These are phyloP conservation scores for Anguilla anguilla DNA, from an alignment of 2,797 vertebrate species.

Conservation along the genomic window DNA sequence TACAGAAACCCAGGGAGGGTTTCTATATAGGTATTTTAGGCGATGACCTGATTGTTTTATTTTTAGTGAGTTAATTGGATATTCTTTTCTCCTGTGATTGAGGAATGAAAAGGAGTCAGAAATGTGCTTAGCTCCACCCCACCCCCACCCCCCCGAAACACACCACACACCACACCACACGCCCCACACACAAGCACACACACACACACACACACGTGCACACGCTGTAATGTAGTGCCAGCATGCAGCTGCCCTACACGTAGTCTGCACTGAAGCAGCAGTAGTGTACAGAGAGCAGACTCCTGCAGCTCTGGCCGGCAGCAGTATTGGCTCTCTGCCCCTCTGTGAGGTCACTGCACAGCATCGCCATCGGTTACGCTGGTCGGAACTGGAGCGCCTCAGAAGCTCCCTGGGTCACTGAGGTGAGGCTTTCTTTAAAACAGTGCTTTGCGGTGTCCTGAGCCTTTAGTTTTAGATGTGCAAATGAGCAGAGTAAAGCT, in stretches of 20 bases:
- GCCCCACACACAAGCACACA: background rate
- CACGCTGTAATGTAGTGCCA: background rate
- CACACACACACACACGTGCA: background rate
- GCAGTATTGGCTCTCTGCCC: background rate
- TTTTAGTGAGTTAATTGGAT: constrained; percentile 39
- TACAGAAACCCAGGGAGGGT: constrained; percentile 14
- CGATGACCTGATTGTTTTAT: constrained; percentile 30
- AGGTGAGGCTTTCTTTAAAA: constrained; percentile 1
- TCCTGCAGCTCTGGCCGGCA: background rate
- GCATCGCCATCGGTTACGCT: background rate
- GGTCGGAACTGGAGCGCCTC: background rate
- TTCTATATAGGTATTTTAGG: constrained; percentile 28
- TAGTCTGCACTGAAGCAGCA: background rate
- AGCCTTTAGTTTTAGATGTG: background rate
- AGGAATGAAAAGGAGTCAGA: background rate
- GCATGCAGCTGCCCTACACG: constrained; percentile 26
- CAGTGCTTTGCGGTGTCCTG: background rate
- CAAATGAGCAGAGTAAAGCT: background rate
- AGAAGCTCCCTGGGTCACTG: background rate
- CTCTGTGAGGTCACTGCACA: constrained; percentile 13
- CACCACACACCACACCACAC: background rate
- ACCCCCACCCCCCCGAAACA: background rate
- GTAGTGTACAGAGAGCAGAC: background rate
- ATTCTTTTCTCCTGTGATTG: constrained; percentile 33
- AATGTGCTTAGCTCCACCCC: constrained; percentile 14